Percentiles rank a stretch among this genome's conserved stretches.
phyloP scores from a whole-genome alignment of 2,888 invertebrate genomes.

The Zygaena filipendulae region DNA sequence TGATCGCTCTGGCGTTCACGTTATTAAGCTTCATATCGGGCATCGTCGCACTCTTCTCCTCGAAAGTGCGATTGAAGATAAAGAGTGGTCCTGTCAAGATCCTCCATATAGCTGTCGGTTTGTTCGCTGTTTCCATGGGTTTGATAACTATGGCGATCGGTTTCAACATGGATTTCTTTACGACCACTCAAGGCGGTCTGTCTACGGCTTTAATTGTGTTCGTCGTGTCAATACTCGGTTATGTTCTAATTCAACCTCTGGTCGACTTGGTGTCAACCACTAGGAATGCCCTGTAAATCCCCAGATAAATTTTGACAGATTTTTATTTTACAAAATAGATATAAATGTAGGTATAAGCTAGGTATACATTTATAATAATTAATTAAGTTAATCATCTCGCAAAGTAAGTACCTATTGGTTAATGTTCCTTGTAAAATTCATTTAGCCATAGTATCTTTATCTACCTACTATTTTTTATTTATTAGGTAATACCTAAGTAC shows the following conservation, averaged over 20 bases:
- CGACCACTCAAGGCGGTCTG: constrained; percentile 30
- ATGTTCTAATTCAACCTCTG: constrained; percentile 46
- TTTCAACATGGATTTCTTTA: constrained; percentile 47
- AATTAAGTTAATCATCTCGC: no score
- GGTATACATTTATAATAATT: no score
- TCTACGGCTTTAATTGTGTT: constrained; percentile 44
- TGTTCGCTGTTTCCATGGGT: constrained; percentile 58
- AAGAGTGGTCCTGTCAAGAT: constrained; percentile 59
- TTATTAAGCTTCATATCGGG: constrained; percentile 54
- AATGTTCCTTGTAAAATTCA: no score
- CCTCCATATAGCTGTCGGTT: constrained; percentile 61
- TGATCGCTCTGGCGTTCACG: constrained; percentile 58
- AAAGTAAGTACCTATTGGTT: no score
- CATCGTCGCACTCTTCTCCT: constrained; percentile 57
- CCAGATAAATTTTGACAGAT: no score
- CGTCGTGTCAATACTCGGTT: constrained; percentile 34
- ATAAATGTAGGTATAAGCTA: no score
- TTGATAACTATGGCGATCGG: constrained; percentile 53
- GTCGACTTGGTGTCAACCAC: constrained; percentile 40
- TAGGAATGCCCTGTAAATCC: constrained; percentile 41
- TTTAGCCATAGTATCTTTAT: no score
- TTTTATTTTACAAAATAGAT: no score
- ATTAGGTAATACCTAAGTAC: no score
- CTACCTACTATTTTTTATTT: no score
- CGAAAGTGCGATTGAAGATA: constrained; percentile 52